phyloP scores from a whole-genome alignment of 1,140 invertebrate genomes.

The Mizuhopecten yessoensis region DNA sequence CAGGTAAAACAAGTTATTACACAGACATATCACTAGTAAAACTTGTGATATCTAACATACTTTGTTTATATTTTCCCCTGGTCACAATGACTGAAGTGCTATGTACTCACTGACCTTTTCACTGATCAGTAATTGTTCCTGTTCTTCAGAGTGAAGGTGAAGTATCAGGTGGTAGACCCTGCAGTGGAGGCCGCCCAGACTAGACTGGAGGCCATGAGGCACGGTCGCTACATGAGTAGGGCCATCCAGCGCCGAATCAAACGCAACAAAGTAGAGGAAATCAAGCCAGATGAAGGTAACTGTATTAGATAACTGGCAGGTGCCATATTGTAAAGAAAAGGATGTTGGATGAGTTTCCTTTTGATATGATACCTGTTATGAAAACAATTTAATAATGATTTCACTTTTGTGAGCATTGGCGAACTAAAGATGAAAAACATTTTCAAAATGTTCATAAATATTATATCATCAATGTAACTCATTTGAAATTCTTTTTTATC shows the following conservation, averaged over 20 bases:
- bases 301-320: neutral
- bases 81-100: too few relatives aligned
- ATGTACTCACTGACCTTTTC: too few relatives aligned
- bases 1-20: too few relatives aligned
- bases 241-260: slow-evolving; percentile 49
- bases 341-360: neutral
- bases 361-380: neutral
- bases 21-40: too few relatives aligned
- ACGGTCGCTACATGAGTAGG: slow-evolving; percentile 67
- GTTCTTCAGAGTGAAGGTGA: slow-evolving; percentile 77
- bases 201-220: slow-evolving; percentile 81
- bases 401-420: neutral
- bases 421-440: neutral
- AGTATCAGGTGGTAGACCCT: slow-evolving; percentile 79
- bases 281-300: slow-evolving; percentile 40
- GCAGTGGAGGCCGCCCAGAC: slow-evolving; percentile 78
- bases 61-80: too few relatives aligned
- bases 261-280: slow-evolving; percentile 42
- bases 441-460: neutral
- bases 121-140: too few relatives aligned
- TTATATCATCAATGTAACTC: neutral
- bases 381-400: neutral
- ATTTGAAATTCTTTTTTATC: slow-evolving; percentile 28
- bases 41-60: too few relatives aligned
- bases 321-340: slow-evolving; percentile 47